These are phyloP conservation scores for Campoletis raptor DNA, from an alignment of 2,888 invertebrate genomes.

Conservation along the genomic window DNA sequence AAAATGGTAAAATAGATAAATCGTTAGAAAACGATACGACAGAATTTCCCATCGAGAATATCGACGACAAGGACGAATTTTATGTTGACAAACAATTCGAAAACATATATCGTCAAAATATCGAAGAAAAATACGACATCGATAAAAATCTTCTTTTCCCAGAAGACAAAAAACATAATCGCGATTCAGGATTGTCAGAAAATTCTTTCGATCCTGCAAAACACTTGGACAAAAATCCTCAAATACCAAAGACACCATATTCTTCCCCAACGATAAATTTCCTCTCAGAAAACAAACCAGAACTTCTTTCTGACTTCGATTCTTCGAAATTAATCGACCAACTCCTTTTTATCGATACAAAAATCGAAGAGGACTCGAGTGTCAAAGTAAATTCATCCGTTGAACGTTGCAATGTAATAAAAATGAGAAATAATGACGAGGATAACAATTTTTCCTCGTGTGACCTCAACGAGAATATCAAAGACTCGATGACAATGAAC, in stretches of 20 bases:
- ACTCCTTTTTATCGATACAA: conserved; percentile 64
- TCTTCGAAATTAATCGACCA: conserved; percentile 49
- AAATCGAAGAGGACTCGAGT: conserved; percentile 49
- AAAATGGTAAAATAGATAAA: conserved; percentile 12
- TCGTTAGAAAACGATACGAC: conserved; percentile 3
- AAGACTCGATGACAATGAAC: conserved; percentile 20
- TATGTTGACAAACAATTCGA: conserved; percentile 6
- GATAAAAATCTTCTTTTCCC: background rate
- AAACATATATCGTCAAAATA: conserved; percentile 7
- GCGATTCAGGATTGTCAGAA: conserved; percentile 10
- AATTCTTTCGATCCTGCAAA: conserved; percentile 22
- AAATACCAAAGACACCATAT: conserved; percentile 71
- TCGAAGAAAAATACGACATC: background rate
- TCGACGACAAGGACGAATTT: conserved; percentile 6
- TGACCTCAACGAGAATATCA: conserved; percentile 34
- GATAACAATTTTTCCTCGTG: conserved; percentile 11
- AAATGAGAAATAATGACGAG: conserved; percentile 25
- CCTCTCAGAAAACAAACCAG: conserved; percentile 48
- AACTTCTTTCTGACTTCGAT: conserved; percentile 31
- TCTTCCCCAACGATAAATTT: conserved; percentile 70
- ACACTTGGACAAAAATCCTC: conserved; percentile 22
- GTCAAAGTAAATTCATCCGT: conserved; percentile 5
- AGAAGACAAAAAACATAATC: conserved; percentile 22
- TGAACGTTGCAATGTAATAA: conserved; percentile 45
- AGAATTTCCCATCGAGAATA: background rate